These are phyloP conservation scores for Calyptomena viridis DNA, from an alignment of 2,113 vertebrate genomes.

Conservation along the genomic window DNA sequence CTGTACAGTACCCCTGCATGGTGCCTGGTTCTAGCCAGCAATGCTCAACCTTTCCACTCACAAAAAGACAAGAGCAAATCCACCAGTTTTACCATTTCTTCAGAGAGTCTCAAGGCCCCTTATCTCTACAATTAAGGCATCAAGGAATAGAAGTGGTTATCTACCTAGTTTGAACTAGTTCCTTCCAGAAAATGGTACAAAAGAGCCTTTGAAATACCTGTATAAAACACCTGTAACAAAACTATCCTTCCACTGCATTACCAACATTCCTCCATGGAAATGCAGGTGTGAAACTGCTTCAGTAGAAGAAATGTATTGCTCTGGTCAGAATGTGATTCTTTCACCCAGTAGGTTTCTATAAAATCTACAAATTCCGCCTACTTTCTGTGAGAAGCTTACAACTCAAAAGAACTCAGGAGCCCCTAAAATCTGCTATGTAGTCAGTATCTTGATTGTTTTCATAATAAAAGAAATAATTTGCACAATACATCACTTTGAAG, in stretches of 20 bases:
- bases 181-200: constrained; percentile 1
- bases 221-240: background rate
- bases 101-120: background rate
- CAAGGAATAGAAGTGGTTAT: background rate
- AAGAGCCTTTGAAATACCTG: constrained; percentile 19
- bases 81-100: background rate
- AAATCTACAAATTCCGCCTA: background rate
- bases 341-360: background rate
- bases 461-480: background rate
- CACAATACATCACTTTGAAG: constrained; percentile 8
- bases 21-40: background rate
- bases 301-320: background rate
- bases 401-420: background rate
- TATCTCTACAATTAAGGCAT: background rate
- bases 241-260: constrained; percentile 25
- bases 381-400: background rate
- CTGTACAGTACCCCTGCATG: background rate
- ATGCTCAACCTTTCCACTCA: background rate
- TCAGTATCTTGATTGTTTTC: background rate
- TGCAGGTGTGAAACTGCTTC: background rate
- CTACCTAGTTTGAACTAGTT: background rate
- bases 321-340: background rate
- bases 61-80: background rate
- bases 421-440: background rate
- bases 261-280: background rate